Conservation (phyloP, 2,888 invertebrate genomes). For the Lepidonotus clava region DNA sequence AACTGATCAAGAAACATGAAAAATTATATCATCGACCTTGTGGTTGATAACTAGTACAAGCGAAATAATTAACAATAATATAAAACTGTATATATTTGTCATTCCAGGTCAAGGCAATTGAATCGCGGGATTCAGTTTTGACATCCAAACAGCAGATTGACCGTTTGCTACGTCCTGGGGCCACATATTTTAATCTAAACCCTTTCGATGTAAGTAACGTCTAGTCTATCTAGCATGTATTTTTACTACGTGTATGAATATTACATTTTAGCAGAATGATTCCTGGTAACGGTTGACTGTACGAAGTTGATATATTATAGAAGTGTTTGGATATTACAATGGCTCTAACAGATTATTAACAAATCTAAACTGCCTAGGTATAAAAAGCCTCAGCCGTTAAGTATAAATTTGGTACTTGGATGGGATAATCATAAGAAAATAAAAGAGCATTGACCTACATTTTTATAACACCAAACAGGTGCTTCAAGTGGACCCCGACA, state of each 20-base stretch:
- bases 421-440: too few species aligned
- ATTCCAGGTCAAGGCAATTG: conserved; percentile 96
- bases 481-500: conserved; percentile 88
- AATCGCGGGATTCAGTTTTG: conserved; percentile 96
- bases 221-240: background rate
- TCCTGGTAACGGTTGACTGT: background rate
- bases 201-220: conserved; percentile 85
- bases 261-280: background rate
- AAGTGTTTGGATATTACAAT: too few species aligned
- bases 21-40: too few species aligned
- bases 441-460: background rate
- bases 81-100: background rate
- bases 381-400: too few species aligned
- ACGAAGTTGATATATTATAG: background rate
- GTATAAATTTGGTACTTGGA: too few species aligned
- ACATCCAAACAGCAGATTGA: conserved; percentile 99
- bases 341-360: too few species aligned
- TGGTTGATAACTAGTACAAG: too few species aligned
- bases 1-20: background rate
- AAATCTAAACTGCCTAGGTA: too few species aligned
- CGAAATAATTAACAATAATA: too few species aligned
- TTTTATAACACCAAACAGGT: conserved; percentile 70
- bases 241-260: background rate
- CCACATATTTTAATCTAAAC: conserved; percentile 99
- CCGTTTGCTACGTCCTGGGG: conserved; percentile 95